Conservation (phyloP, 2,888 invertebrate genomes). For the Colostygia pectinataria region DNA sequence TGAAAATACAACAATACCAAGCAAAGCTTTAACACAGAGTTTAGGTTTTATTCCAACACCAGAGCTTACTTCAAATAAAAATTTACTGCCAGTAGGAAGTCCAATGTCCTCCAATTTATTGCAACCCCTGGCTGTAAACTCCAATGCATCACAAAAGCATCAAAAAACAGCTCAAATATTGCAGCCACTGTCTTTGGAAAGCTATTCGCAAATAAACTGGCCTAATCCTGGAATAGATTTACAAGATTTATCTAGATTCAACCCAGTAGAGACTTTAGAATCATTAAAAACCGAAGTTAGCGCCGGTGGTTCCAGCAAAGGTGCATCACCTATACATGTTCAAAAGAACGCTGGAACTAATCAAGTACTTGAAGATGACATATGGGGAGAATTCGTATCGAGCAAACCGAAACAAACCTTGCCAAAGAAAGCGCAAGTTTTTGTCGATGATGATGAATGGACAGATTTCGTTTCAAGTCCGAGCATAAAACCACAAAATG, state of each 20-base stretch:
- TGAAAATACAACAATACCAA: slow-evolving; percentile 41
- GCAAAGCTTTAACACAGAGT: slow-evolving; percentile 43
- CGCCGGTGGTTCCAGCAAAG: slow-evolving; percentile 58
- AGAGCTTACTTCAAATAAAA: slow-evolving; percentile 37
- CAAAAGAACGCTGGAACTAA: slow-evolving; percentile 45
- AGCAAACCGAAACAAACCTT: slow-evolving; percentile 64
- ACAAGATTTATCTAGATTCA: slow-evolving; percentile 76
- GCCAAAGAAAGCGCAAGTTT: slow-evolving; percentile 52
- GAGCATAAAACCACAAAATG: slow-evolving; percentile 68
- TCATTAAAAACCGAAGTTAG: slow-evolving; percentile 68
- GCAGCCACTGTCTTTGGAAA: slow-evolving; percentile 74
- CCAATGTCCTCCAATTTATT: slow-evolving; percentile 45
- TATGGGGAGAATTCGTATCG: slow-evolving; percentile 85
- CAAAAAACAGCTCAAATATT: slow-evolving; percentile 71
- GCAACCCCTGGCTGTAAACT: slow-evolving; percentile 53
- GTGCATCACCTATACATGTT: slow-evolving; percentile 60
- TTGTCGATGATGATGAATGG: slow-evolving; percentile 76
- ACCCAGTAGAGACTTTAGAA: slow-evolving; percentile 74
- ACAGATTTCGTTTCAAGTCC: slow-evolving; percentile 77
- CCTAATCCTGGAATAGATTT: slow-evolving; percentile 83
- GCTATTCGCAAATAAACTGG: slow-evolving; percentile 84
- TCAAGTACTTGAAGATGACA: slow-evolving; percentile 75
- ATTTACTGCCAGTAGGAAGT: slow-evolving; percentile 30
- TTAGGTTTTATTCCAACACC: slow-evolving; percentile 38
- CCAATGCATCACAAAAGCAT: slow-evolving; percentile 46